phyloP scores from a whole-genome alignment of 2,888 invertebrate species.

The Tridacna gigas region DNA sequence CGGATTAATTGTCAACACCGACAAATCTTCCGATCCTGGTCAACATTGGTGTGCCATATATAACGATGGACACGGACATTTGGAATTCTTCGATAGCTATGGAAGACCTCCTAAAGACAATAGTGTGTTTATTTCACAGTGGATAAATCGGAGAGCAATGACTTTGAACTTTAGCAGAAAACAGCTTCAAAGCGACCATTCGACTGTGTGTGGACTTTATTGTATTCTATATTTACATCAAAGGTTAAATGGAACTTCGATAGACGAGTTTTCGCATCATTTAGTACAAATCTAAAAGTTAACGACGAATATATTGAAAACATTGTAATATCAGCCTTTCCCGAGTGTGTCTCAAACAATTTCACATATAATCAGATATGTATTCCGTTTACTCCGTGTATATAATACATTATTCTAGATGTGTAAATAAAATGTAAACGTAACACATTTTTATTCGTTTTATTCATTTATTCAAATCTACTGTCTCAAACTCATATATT shows the following conservation, averaged over 20 bases:
- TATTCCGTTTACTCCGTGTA: background rate
- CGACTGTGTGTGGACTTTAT: conserved; percentile 38
- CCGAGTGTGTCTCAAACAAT: conserved; percentile 30
- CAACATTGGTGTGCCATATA: conserved; percentile 45
- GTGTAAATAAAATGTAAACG: background rate
- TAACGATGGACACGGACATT: conserved; percentile 3
- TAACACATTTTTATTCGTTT: background rate
- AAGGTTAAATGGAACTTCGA: conserved; percentile 11
- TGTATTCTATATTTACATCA: conserved; percentile 36
- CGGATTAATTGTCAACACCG: conserved; percentile 49
- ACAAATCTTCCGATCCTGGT: conserved; percentile 30
- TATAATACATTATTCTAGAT: background rate
- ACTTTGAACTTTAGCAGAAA: conserved; percentile 1
- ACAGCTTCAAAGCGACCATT: conserved; percentile 30
- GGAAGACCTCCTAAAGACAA: conserved; percentile 15
- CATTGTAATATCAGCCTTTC: background rate
- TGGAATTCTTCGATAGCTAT: conserved; percentile 40
- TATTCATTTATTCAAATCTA: background rate
- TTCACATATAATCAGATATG: conserved; percentile 21
- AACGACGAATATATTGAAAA: conserved; percentile 32
- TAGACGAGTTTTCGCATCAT: conserved; percentile 28
- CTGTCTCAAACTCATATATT: background rate
- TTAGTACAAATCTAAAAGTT: background rate
- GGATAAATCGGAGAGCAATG: conserved; percentile 22
- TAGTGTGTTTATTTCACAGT: conserved; percentile 16